Percentiles rank a stretch among this genome's conserved stretches.
Conservation (phyloP, 2,797 vertebrate species). For the Ptychadena robeensis region DNA sequence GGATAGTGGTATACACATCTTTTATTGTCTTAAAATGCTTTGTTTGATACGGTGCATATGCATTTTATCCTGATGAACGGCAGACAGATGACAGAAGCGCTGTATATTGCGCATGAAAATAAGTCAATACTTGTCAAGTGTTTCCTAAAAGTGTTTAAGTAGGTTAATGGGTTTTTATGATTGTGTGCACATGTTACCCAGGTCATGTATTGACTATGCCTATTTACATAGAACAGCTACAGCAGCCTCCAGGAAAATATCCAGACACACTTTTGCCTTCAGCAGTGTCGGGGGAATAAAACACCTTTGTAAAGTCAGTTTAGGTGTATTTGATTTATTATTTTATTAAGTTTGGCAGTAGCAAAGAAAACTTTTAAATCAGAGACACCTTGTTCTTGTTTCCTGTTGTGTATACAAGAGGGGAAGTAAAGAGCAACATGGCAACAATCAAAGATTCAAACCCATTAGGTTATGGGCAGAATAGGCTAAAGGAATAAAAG, state of each 20-base stretch:
- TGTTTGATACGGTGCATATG: not conserved
- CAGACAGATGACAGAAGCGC: not conserved
- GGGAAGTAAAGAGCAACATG: no score
- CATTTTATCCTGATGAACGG: not conserved
- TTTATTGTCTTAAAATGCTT: not conserved
- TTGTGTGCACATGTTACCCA: constrained; percentile 21
- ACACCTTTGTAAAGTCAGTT: no score
- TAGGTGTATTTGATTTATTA: no score
- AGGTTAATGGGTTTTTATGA: constrained; percentile 31
- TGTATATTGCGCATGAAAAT: constrained; percentile 5
- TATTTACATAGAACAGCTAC: constrained; percentile 5
- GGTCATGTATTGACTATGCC: constrained; percentile 15
- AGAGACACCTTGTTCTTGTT: no score
- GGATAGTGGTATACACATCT: not conserved
- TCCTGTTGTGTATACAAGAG: no score
- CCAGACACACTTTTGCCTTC: not conserved
- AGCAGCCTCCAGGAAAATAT: not conserved
- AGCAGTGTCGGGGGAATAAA: not conserved
- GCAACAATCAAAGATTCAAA: no score
- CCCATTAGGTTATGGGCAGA: no score
- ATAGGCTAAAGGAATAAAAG: no score
- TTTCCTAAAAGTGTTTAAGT: constrained; percentile 16
- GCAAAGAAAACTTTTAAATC: no score
- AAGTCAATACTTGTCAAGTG: constrained; percentile 18
- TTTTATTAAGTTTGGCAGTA: no score